Evolutionary conservation across 30 jellyfish, hydroid and myxozoan species (phyloP), one percentile per base, ranked within the genome.

Genomic region (Cassiopea andromeda): DNA sequence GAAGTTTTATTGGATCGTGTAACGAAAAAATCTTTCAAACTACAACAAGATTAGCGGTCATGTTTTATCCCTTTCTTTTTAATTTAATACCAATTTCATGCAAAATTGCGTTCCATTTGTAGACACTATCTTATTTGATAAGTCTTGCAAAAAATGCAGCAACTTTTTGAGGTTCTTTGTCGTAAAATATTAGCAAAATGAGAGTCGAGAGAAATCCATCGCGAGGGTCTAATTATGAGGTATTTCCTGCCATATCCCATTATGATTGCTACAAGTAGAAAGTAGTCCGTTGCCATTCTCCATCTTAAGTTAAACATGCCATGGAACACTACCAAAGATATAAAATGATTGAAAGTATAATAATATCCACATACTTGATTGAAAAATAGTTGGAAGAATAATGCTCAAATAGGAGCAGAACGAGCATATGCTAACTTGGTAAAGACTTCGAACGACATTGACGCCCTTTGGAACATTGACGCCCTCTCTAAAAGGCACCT

Each of bases 11-110:
- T 27, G 38, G 38, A 27, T 27, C 38, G 38, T 27, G 57, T 19
- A 2, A 2, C 79, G 2, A 14, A 2, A 43, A 70, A 43, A 70
- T 15, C 54, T 4, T 19, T n/a, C 7, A 54, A 70, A 70, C n/a
- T 70, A 50, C 27, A 70, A 14, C 79, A 43, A 43, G 79, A 70
- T 70, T 70, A 70, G 79, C 79, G 79, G 50, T 27, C 16, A 70
- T 70, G 79, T 70, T 70, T 70, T 54, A 70, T 70, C 54, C 16
- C 5, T 70, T 64, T 10, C 15, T 27, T 64, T 14, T 64, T 5
- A 7, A 64, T 4, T 64, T 19, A 6, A 70, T 1, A 54, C 54
- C 27, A 43, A 70, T 70, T 70, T 70, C n/a, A 1, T 18, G 38
- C 54, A 70, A 16, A 70, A 14, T 2, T 7, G n/a, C 38, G n/a